Evolutionary conservation across 1,140 invertebrate genomes (phyloP), one percentile per base, ranked within the genome.

Genomic region (Drosophila seguyi): DNA sequence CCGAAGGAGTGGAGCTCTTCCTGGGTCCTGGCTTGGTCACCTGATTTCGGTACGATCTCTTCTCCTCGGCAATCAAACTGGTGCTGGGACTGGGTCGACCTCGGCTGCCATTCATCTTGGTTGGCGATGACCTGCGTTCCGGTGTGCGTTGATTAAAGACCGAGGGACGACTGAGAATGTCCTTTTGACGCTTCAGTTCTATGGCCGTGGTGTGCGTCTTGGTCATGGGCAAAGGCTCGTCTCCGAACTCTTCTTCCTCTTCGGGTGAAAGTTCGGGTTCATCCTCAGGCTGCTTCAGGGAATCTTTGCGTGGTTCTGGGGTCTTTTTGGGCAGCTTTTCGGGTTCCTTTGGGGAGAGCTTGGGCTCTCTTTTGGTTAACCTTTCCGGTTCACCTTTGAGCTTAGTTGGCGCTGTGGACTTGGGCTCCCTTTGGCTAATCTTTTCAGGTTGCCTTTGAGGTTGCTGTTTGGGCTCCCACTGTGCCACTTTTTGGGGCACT

Each of bases 161-260:
- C 42, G 94, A 93, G 7, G 94, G 93, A 62, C 94, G 91, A 53
- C 59, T 93, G 22, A 94, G 84, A 29, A 94, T 94, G 63, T 94
- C 94, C 65, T 91, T 92, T 55, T 94, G 93, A 6, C 91, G 91
- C 56, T 86, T 91, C 3, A 92, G 10, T 36, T 92, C 91, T 22
- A 92, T 77, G 14, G 75, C 73, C 10, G 79, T 90, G 8, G 91
- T 87, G 36, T 92, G 91, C 2, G 66, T 74, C 74, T 82, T 87
- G 14, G 84, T 69, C 78, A 90, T 91, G 16, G 91, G 91, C 29
- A 79, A 56, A 1, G 81, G 72, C 10, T 92, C 87, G 6, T 87
- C 79, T 0, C 75, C 73, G 5, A 81, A 61, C 11, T 75, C 58
- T 6, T 75, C 58, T 34, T 75, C 44, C 20, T 44, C 60, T 13